Base-by-base conservation (phyloP, 2,888 invertebrate genomes). In the Xylota segnis region DNA sequence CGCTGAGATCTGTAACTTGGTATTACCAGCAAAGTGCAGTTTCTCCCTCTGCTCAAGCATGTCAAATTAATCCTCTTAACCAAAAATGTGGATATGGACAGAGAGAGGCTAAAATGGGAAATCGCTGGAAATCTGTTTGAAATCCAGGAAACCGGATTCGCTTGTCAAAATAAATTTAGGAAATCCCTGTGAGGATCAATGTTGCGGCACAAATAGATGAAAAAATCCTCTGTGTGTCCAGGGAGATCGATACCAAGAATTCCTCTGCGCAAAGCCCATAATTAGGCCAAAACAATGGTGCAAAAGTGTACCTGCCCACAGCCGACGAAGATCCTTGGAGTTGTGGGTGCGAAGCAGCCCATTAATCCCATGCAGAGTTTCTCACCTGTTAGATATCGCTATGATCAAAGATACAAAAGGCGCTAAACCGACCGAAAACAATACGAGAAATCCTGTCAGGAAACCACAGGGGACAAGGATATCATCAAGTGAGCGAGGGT, bases 151-250 rank as follows among this genome's bases (percentile, higher is more conserved):
- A 77, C 71, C 86, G 86, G 86, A 86, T 82, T 82, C 86, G 86
- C 54, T 86, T 86, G 86, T 86, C 86, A 86, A 86, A 86, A 86
- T 86, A 86, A 86, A 86, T 86, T 86, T 56, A 72, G 16, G 12
- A 86, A 77, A 82, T 86, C 86, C 86, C 18, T 29, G 34, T 14
- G n/a, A 65, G 63, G 65, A 66, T 54, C 2, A 18, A 23, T 37
- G 82, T 29, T 45, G 45, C 37, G 56, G 27, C 32, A 43, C 47
- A 70, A 70, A 50, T 72, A 59, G 74, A 34, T 54, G 45, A 34
- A 78, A 66, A 29, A 65, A 47, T n/a, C 47, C 32, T 58, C 63
- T 76, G 59, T 54, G 68, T 61, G 79, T 79, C 61, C 68, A 47
- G 10, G 23, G 45, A 16, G 43, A 45, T 5, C 59, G 65, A 77